Conservation (phyloP, 2,797 vertebrate species). For the Peromyscus nudipes region DNA sequence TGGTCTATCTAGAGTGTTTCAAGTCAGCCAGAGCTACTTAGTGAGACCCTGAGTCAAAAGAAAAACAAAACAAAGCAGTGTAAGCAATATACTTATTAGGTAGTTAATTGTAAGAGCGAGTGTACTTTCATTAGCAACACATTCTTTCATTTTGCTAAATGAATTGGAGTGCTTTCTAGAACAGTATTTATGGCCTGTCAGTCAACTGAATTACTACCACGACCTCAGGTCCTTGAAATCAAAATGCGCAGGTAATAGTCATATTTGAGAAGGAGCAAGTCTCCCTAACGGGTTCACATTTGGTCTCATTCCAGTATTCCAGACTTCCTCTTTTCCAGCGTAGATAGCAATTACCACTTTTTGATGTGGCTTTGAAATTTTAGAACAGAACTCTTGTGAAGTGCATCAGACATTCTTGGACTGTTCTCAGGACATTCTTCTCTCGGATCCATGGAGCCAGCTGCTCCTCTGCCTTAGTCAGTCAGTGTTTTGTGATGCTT, state of each 20-base stretch:
- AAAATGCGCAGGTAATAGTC: constrained; percentile 39
- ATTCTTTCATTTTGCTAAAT: constrained; percentile 48
- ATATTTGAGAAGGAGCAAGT: constrained; percentile 43
- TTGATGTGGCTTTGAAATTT: constrained; percentile 88
- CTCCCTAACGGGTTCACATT: constrained; percentile 43
- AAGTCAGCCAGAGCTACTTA: background rate
- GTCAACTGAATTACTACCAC: constrained; percentile 29
- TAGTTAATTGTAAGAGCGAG: constrained; percentile 56
- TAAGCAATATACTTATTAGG: constrained; percentile 37
- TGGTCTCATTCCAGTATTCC: constrained; percentile 79
- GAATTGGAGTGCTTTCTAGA: constrained; percentile 54
- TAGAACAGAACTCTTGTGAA: constrained; percentile 86
- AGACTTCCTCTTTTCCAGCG: constrained; percentile 86
- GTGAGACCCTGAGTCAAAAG: background rate
- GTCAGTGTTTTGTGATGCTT: constrained; percentile 81
- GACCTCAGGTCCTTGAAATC: background rate
- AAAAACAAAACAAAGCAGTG: background rate
- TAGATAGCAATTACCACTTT: constrained; percentile 87
- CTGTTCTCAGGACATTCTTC: constrained; percentile 88
- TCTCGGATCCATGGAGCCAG: constrained; percentile 83
- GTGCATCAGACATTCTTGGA: constrained; percentile 88
- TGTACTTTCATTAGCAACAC: constrained; percentile 65
- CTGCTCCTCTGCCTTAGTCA: constrained; percentile 84
- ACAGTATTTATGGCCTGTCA: background rate
- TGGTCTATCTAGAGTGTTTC: background rate